phyloP scores from a whole-genome alignment of 2,113 vertebrate genomes.

The Pomatorhinus ruficollis region DNA sequence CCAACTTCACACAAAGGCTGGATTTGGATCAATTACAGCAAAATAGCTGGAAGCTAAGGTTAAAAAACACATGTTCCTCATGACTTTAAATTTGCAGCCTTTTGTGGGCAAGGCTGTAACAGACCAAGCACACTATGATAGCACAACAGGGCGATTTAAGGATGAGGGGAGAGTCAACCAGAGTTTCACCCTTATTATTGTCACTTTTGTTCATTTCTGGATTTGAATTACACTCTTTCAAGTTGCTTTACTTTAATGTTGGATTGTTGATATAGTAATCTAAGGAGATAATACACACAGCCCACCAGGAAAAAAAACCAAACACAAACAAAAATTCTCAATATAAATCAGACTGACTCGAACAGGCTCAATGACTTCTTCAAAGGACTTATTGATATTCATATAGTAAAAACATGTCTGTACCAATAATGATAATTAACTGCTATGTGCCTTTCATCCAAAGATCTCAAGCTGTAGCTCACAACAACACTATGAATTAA shows the following conservation, averaged over 20 bases:
- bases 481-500: neutral
- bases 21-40: neutral
- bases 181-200: neutral
- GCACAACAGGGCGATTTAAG: neutral
- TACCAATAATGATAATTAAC: constrained; percentile 49
- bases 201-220: neutral
- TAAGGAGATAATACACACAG: constrained; percentile 7
- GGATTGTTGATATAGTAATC: neutral
- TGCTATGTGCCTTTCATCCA: constrained; percentile 39
- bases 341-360: constrained; percentile 17
- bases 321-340: neutral
- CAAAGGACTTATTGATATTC: constrained; percentile 56
- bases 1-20: neutral
- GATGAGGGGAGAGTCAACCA: neutral
- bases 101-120: neutral
- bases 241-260: constrained; percentile 20
- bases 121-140: fast-evolving
- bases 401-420: constrained; percentile 16
- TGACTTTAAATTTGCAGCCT: neutral
- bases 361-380: constrained; percentile 30
- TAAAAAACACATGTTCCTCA: neutral
- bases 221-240: constrained; percentile 28
- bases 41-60: neutral
- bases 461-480: neutral
- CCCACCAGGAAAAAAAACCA: neutral